phyloP scores from a whole-genome alignment of 1,140 invertebrate species.

The Aphidius ervi region DNA sequence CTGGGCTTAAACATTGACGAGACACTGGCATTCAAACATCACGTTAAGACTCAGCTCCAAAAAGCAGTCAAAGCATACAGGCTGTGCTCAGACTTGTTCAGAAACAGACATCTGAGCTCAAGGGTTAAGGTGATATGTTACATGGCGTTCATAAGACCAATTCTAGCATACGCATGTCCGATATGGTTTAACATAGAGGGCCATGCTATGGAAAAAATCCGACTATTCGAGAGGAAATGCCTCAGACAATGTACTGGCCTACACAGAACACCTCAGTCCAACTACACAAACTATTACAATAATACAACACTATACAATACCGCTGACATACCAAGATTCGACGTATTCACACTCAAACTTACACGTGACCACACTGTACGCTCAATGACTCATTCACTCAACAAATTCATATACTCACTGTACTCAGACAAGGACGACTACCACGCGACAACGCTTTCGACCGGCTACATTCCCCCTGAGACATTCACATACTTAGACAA shows the following conservation, averaged over 20 bases:
- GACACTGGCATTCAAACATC: too few relatives aligned
- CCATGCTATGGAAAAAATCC: constrained; percentile 7
- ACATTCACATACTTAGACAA: too few relatives aligned
- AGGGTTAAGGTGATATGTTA: constrained; percentile 23
- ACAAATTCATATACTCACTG: neutral
- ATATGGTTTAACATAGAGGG: constrained; percentile 14
- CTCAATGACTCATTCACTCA: constrained; percentile 12
- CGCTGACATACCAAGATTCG: constrained; percentile 26
- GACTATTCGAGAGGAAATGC: constrained; percentile 18
- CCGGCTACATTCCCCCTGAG: too few relatives aligned
- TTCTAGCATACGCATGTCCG: too few relatives aligned
- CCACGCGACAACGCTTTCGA: too few relatives aligned
- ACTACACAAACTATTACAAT: constrained; percentile 14
- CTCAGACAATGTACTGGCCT: constrained; percentile 7
- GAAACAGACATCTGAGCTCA: constrained; percentile 10
- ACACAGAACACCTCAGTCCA: constrained; percentile 11
- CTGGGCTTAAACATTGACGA: too few relatives aligned
- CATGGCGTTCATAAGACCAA: constrained; percentile 23
- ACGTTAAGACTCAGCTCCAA: too few relatives aligned
- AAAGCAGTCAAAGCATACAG: too few relatives aligned
- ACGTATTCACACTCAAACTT: constrained; percentile 24
- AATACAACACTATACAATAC: constrained; percentile 23
- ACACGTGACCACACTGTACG: constrained; percentile 16
- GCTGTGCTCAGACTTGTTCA: constrained; percentile 7
- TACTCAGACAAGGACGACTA: too few relatives aligned